Percentiles rank a stretch among this genome's conserved stretches.
Conservation (phyloP, 2,113 vertebrate species). For the Callorhinus ursinus region DNA sequence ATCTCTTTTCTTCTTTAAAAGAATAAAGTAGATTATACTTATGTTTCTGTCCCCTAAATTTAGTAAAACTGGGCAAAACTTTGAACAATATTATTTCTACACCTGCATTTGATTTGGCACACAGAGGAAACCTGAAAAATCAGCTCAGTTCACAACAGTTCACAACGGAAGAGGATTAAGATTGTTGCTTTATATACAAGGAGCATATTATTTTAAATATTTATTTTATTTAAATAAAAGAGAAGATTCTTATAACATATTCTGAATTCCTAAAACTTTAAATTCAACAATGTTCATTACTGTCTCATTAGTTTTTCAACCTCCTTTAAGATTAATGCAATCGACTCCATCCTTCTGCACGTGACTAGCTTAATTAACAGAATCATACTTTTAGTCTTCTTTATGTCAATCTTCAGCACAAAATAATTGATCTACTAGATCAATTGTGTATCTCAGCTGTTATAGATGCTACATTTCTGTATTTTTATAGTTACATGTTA, state of each 20-base stretch:
- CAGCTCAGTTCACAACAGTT: neutral
- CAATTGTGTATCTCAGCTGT: neutral
- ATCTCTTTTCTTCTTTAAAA: slow-evolving; percentile 56
- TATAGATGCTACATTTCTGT: neutral
- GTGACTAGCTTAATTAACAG: neutral
- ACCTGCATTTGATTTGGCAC: neutral
- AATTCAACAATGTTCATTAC: neutral
- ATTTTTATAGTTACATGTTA: neutral
- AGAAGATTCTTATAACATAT: neutral
- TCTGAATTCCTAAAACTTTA: neutral
- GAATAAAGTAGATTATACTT: neutral
- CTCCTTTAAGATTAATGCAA: neutral
- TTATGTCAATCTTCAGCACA: neutral
- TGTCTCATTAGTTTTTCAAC: neutral
- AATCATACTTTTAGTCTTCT: neutral
- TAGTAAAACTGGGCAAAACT: slow-evolving; percentile 8
- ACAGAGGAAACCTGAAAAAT: neutral
- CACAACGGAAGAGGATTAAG: neutral
- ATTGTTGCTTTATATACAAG: neutral
- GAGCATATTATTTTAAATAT: neutral
- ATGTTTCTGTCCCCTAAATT: neutral
- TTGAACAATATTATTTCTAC: neutral
- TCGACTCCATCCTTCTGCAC: neutral
- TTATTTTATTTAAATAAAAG: slow-evolving; percentile 33
- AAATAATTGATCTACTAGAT: neutral